phyloP scores from a whole-genome alignment of 2,888 invertebrate species.

The Mythimna loreyi region DNA sequence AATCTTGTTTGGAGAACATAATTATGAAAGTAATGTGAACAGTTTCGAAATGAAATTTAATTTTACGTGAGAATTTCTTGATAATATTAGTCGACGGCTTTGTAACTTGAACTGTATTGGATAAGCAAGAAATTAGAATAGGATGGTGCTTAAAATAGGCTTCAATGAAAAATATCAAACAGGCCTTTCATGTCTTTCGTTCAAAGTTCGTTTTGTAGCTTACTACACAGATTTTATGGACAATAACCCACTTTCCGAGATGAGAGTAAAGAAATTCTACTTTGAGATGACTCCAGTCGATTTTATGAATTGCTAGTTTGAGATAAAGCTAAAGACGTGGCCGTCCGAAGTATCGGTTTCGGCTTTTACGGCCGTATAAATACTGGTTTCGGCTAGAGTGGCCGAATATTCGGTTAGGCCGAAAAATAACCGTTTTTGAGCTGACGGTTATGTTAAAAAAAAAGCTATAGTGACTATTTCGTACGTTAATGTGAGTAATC shows the following conservation, averaged over 20 bases:
- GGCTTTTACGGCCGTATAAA: too few relatives aligned
- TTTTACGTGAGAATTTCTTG: constrained; percentile 22
- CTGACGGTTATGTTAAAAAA: too few relatives aligned
- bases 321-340: not conserved
- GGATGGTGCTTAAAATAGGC: not conserved
- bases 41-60: constrained; percentile 24
- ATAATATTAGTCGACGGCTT: constrained; percentile 11
- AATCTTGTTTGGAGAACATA: constrained; percentile 18
- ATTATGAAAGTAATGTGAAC: constrained; percentile 26
- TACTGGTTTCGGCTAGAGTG: too few relatives aligned
- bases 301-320: not conserved
- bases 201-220: not conserved
- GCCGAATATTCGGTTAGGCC: too few relatives aligned
- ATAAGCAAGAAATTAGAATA: constrained; percentile 11
- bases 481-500: too few relatives aligned
- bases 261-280: not conserved
- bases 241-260: not conserved
- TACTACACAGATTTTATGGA: not conserved
- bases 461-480: too few relatives aligned
- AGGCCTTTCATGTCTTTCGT: not conserved
- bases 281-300: not conserved
- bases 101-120: constrained; percentile 22
- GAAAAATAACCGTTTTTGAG: too few relatives aligned
- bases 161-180: not conserved
- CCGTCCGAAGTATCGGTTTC: too few relatives aligned